A percentile compares a stretch with the other conserved stretches of the same genome.
phyloP scores from a whole-genome alignment of 1,140 invertebrate species.

The Zophobas morio region DNA sequence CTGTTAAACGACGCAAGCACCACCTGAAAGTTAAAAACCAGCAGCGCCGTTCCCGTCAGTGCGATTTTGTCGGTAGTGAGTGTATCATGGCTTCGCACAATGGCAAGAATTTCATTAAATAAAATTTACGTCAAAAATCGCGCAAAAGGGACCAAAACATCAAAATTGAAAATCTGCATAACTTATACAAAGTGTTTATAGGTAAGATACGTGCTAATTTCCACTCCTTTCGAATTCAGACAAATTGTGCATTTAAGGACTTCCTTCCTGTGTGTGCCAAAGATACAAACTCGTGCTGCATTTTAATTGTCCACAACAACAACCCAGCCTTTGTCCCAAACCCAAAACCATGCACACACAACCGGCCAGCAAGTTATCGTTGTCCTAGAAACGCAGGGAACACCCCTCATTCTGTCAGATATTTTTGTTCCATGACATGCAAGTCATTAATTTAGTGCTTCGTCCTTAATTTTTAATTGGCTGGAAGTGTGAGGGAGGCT shows the following conservation, averaged over 20 bases:
- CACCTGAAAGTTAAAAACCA: conserved; percentile 40
- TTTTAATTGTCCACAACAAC: neutral
- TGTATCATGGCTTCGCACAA: conserved; percentile 48
- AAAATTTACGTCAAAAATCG: conserved; percentile 30
- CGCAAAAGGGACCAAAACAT: conserved; percentile 5
- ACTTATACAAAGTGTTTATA: conserved; percentile 20
- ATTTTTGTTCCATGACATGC: conserved; percentile 40
- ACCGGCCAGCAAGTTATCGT: neutral
- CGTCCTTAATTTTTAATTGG: conserved; percentile 10
- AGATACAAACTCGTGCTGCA: conserved; percentile 10
- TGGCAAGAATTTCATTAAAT: conserved; percentile 41
- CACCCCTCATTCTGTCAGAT: conserved; percentile 35
- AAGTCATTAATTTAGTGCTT: conserved; percentile 25
- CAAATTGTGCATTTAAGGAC: conserved; percentile 41
- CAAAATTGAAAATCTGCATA: conserved; percentile 8
- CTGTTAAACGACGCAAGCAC: neutral
- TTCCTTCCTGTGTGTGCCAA: conserved; percentile 13
- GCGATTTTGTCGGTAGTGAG: conserved; percentile 40
- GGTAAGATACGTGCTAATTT: conserved; percentile 8
- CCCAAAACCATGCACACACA: neutral
- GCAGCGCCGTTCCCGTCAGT: conserved; percentile 45
- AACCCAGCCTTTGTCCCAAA: neutral
- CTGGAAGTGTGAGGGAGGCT: neutral
- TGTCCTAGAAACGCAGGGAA: conserved; percentile 6
- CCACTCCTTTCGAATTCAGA: neutral